These are phyloP conservation scores for Limanda limanda DNA, from an alignment of 2,113 vertebrate genomes.

Conservation along the genomic window DNA sequence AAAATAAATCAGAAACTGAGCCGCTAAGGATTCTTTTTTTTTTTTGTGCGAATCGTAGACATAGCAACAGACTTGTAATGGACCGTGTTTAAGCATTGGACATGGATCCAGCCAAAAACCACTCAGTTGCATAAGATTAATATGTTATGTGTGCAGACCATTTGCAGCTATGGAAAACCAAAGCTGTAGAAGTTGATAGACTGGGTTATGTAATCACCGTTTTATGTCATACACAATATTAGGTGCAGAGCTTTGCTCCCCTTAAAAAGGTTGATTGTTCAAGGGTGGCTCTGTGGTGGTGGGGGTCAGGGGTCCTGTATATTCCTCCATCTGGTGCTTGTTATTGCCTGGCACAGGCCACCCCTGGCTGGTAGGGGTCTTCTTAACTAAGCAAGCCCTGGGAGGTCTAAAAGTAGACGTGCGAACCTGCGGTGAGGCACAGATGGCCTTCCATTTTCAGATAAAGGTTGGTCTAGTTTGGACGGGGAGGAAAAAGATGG, in stretches of 20 bases:
- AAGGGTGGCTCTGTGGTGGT: constrained; percentile 18
- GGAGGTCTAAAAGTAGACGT: constrained; percentile 60
- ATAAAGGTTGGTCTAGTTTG: constrained; percentile 25
- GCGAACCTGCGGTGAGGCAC: constrained; percentile 45
- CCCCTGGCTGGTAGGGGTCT: constrained; percentile 32
- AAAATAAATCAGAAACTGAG: constrained; percentile 18
- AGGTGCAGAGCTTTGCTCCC: constrained; percentile 6
- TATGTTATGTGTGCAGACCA: not conserved
- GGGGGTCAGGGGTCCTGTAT: constrained; percentile 40
- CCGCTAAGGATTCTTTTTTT: not conserved
- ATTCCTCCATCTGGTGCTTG: constrained; percentile 54
- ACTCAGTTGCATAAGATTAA: not conserved
- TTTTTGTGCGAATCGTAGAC: not conserved
- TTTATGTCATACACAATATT: not conserved
- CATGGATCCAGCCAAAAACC: not conserved
- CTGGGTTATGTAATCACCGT: not conserved
- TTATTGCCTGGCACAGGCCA: constrained; percentile 38
- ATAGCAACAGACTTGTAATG: constrained; percentile 1
- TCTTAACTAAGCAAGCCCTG: constrained; percentile 61
- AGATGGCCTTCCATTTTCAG: constrained; percentile 35
- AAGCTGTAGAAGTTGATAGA: not conserved
- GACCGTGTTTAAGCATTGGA: not conserved
- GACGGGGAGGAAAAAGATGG: not conserved
- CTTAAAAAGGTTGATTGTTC: constrained; percentile 27
- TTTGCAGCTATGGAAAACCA: no score